A percentile compares a stretch with the other conserved stretches of the same genome.
phyloP scores from a whole-genome alignment of 1,140 invertebrate species.

The Zaprionus taronus region DNA sequence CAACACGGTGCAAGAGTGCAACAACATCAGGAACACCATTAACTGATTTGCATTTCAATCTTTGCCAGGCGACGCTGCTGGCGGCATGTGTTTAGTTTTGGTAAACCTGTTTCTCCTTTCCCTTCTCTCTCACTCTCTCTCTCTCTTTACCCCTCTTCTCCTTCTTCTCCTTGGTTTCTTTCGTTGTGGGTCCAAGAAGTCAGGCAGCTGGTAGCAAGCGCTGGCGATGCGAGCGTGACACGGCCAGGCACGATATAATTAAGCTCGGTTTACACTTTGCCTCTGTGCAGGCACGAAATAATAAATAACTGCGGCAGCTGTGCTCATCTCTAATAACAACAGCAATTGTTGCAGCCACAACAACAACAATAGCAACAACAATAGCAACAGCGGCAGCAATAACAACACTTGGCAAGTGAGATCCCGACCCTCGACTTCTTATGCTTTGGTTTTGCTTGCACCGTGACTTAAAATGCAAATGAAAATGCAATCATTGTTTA shows the following conservation, averaged over 20 bases:
- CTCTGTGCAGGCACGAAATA: background rate
- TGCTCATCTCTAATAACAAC: conserved; percentile 25
- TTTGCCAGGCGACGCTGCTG: conserved; percentile 42
- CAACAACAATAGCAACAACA: conserved; percentile 31
- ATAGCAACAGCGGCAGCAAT: conserved; percentile 28
- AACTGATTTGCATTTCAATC: conserved; percentile 82
- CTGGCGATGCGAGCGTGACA: conserved; percentile 43
- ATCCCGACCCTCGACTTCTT: conserved; percentile 63
- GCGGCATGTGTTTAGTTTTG: conserved; percentile 79
- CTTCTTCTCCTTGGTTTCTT: background rate
- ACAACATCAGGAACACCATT: conserved; percentile 59
- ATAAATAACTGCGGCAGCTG: background rate
- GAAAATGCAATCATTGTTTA: conserved; percentile 83
- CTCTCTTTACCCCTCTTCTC: background rate
- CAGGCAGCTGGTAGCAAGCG: conserved; percentile 32
- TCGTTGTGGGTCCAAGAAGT: background rate
- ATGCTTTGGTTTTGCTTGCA: conserved; percentile 60
- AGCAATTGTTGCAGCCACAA: conserved; percentile 33
- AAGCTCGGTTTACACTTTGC: background rate
- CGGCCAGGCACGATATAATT: conserved; percentile 11
- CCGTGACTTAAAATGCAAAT: conserved; percentile 83
- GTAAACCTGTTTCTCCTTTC: conserved; percentile 59
- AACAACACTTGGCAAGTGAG: conserved; percentile 73
- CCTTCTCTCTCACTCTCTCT: background rate
- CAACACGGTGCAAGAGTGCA: conserved; percentile 18